Base-by-base conservation (phyloP, 1,140 invertebrate species). In the Aphelenchoides besseyi region DNA sequence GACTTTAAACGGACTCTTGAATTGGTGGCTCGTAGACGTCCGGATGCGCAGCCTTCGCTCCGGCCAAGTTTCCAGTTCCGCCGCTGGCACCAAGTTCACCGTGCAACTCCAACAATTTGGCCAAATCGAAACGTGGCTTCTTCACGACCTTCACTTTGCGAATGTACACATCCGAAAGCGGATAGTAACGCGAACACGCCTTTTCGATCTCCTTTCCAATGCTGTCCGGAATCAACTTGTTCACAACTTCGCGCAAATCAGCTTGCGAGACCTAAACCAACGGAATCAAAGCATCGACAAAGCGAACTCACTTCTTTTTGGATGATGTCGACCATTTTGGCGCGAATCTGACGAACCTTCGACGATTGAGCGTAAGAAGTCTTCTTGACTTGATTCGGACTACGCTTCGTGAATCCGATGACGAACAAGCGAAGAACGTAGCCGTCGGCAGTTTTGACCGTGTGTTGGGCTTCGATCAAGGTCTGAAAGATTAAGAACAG, bases 171-270 rank as follows among this genome's bases (percentile, higher is more conserved):
- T 98, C 96, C 76, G 98, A 92, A 2, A 99, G 89, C 3, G 97
- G 97, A 85, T 97, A 98, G 84, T 97, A 96, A 55, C 91, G 91
- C 83, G 95, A 93, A 79, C 94, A 97, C 3, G 89, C 90, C 87
- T 98, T 98, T 85, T 98, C 95, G 84, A 98, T 98, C 82, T 98
- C 97, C 87, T 97, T 97, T 48, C 94, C 95, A 83, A 98, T 98
- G 32, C 93, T 94, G 87, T 98, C 97, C 23, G 96, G 94, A 71
- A 84, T 84, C 29, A 83, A 69, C 73, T 83, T 83, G 72, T 64
- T 48, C 16, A 77, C 75, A 74, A 77, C 28, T 23, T 71, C 66
- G 9, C 9, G 29, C 37, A 57, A 57, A 28, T 0, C 33, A 29
- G 12, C 30, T 18, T 53, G 35, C 9, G 55, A 70, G n/a, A n/a